Base-by-base conservation (phyloP, 2,888 invertebrate species). In the Auanema freiburgensis region DNA sequence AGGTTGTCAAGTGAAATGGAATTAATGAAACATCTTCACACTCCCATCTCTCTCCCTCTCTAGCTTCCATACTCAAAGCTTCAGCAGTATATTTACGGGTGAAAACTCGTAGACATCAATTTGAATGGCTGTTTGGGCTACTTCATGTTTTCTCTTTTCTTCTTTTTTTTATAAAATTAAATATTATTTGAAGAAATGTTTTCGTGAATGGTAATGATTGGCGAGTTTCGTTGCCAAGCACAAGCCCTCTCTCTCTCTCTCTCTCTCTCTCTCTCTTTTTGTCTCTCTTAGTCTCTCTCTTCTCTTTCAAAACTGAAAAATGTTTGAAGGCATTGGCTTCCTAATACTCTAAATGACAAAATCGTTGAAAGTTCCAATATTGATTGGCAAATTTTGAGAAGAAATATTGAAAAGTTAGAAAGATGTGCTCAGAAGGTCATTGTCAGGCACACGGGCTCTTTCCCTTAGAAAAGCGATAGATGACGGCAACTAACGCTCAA, bases 171-270 rank as follows among this genome's bases (percentile, higher is more conserved):
- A 23, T 10, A 55, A 52, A 23, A 43, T 12, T 11, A 12, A 33
- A 24, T 51, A 33, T 52, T 42, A 59, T 50, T 50, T 41, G 52
- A 59, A 41, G 59, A 24, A 23, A 23, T 40, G 40, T 21, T 52
- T 52, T 40, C 50, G 18, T n/a, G 42, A 24, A 53, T 21, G 18
- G 14, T 16, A n/a, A 24, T 25, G 21, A 25, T 21, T 33, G 25
- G 46, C 21, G 50, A 16, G 16, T 16, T 12, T 23, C 11, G 21
- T 18, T 25, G 53, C 50, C 16, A 23, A 18, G 23, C 50, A 12
- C 12, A 23, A 18, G 21, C 50, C 16, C 50, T 46, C 46, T 46
- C 46, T 46, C 46, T 46, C 46, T 46, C 46, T 46, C 46, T 46
- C 46, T 46, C 46, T 46, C 46, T 46, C 46, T 46, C 46, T 46